Evolutionary conservation across 2,797 vertebrate genomes (phyloP).

Genomic region (Hypotaenidia okinawae): DNA sequence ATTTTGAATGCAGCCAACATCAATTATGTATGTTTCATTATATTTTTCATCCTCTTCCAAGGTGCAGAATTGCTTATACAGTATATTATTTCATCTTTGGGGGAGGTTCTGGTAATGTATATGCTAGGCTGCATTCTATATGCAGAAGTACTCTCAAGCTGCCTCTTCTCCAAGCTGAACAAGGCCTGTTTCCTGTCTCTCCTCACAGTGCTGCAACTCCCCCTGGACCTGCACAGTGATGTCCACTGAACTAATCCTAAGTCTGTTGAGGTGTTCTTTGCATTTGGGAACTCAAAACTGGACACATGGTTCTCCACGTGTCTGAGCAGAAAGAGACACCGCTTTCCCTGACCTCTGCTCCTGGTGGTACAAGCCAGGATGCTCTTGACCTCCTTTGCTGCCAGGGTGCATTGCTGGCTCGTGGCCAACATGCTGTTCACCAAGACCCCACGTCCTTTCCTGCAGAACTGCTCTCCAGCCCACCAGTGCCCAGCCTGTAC

Average conservation of each 20-base stretch:
- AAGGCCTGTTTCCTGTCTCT: neutral
- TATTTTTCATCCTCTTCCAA: constrained; percentile 12
- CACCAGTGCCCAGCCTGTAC: neutral
- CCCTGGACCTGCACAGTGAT: neutral
- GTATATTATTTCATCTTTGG: neutral
- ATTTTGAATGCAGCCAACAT: constrained; percentile 6
- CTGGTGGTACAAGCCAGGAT: neutral
- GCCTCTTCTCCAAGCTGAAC: neutral
- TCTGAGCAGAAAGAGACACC: neutral
- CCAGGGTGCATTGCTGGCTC: neutral
- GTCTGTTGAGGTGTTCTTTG: neutral
- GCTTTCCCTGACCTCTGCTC: neutral
- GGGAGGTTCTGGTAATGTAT: neutral
- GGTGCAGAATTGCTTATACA: neutral
- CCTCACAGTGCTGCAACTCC: neutral
- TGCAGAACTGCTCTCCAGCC: neutral
- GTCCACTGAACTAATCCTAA: neutral
- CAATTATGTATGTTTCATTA: neutral
- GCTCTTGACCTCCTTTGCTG: neutral
- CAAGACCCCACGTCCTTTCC: accelerated
- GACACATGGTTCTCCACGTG: accelerated
- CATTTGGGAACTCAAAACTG: neutral
- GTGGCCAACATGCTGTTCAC: neutral
- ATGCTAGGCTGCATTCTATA: neutral
- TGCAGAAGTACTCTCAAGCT: neutral